phyloP scores from a whole-genome alignment of 2,888 invertebrate genomes.

The Cephus rjabovi region DNA sequence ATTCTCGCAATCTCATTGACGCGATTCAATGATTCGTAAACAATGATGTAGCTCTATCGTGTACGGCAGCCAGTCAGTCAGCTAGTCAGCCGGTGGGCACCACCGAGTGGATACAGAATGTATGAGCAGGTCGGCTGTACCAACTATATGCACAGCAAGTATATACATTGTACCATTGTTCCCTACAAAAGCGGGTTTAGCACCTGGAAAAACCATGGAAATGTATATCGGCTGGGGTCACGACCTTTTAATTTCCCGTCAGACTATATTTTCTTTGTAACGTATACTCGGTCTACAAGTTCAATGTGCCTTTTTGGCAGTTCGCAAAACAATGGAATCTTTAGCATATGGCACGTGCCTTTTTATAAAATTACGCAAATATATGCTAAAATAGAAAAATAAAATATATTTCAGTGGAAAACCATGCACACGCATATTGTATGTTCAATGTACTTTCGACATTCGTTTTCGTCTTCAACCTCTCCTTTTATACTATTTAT shows the following conservation, averaged over 20 bases:
- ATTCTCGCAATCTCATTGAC: not conserved
- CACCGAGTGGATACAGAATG: constrained; percentile 36
- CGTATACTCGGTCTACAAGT: not conserved
- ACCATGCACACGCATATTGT: too few species aligned
- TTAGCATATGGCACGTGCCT: too few species aligned
- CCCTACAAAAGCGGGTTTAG: not conserved
- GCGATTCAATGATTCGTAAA: constrained; percentile 52
- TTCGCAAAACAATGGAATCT: too few species aligned
- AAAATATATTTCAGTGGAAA: too few species aligned
- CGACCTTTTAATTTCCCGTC: not conserved
- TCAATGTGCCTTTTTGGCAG: too few species aligned
- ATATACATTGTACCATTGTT: not conserved
- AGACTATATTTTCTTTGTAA: not conserved
- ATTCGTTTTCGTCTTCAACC: not conserved
- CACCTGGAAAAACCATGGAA: not conserved
- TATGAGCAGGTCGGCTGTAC: constrained; percentile 26
- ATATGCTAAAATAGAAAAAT: too few species aligned
- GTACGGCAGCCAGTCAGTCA: constrained; percentile 14
- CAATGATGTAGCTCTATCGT: constrained; percentile 51
- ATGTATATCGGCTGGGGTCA: not conserved
- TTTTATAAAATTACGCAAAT: too few species aligned
- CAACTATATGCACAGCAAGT: not conserved
- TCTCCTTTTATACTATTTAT: not conserved
- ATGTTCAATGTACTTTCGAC: not conserved
- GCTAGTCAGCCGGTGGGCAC: constrained; percentile 18